Evolutionary conservation across 2,888 invertebrate genomes (phyloP).

Genomic region (Bellardia bayeri): DNA sequence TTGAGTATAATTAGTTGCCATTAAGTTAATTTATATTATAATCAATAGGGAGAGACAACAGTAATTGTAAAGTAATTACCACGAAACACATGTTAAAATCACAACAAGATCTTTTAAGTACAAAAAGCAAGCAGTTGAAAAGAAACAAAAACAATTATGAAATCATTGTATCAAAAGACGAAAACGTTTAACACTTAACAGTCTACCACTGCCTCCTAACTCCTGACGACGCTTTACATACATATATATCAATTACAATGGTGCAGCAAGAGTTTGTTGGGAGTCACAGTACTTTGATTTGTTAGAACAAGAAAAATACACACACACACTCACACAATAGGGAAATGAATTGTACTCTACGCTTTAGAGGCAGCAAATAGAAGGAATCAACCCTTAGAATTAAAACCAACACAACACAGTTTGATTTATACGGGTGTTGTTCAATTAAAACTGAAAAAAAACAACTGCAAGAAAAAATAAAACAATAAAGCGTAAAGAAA

Average conservation of each 20-base stretch:
- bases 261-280: constrained; percentile 1
- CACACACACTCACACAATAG: neutral
- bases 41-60: neutral
- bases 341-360: constrained; percentile 10
- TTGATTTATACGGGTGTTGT: constrained; percentile 68
- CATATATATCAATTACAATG: constrained; percentile 42
- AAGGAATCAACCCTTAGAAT: constrained; percentile 50
- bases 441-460: constrained; percentile 58
- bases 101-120: constrained; percentile 43
- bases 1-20: constrained; percentile 28
- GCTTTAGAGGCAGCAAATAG: neutral
- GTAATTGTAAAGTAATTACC: neutral
- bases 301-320: neutral
- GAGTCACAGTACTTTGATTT: constrained; percentile 35
- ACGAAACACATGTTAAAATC: constrained; percentile 57
- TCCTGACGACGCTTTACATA: constrained; percentile 26
- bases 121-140: constrained; percentile 32
- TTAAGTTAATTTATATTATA: constrained; percentile 32
- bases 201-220: neutral
- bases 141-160: constrained; percentile 58
- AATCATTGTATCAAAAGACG: constrained; percentile 56
- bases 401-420: neutral
- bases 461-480: neutral
- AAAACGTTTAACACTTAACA: constrained; percentile 22
- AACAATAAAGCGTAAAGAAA: constrained; percentile 36